Evolutionary conservation across 2,888 invertebrate genomes (phyloP).

Genomic region (Troides oblongomaculatus): DNA sequence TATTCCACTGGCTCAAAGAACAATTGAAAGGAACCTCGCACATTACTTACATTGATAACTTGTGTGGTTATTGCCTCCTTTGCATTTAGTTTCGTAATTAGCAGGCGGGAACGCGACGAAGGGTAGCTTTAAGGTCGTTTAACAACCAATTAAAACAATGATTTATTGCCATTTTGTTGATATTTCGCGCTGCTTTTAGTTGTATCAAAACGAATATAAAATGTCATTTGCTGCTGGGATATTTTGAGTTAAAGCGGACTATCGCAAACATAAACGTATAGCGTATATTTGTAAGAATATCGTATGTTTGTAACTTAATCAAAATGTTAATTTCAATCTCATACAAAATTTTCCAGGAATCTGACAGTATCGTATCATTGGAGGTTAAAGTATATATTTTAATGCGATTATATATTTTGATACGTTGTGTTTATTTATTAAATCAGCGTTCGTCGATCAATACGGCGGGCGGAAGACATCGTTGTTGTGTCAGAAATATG

Average conservation of each 20-base stretch:
- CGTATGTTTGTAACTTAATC: neutral
- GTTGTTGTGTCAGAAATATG: neutral
- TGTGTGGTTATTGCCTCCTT: conserved; percentile 8
- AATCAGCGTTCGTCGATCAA: neutral
- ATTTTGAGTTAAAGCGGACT: neutral
- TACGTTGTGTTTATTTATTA: neutral
- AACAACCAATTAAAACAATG: conserved; percentile 16
- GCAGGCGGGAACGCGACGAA: conserved; percentile 13
- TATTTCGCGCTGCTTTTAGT: neutral
- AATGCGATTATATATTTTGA: neutral
- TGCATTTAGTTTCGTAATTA: conserved; percentile 15
- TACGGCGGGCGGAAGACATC: neutral
- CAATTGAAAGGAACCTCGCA: neutral
- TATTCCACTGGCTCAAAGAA: neutral
- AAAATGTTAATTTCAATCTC: conserved; percentile 4
- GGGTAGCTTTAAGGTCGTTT: conserved; percentile 19
- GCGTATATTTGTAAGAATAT: neutral
- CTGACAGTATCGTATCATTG: neutral
- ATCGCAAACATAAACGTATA: neutral
- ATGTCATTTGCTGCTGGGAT: neutral
- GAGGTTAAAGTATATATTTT: neutral
- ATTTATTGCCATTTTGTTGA: conserved; percentile 9
- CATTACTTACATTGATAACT: conserved; percentile 7
- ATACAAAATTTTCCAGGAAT: neutral
- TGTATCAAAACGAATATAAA: neutral